phyloP scores from a whole-genome alignment of 2,113 vertebrate genomes.

The Cyanocitta stelleri region DNA sequence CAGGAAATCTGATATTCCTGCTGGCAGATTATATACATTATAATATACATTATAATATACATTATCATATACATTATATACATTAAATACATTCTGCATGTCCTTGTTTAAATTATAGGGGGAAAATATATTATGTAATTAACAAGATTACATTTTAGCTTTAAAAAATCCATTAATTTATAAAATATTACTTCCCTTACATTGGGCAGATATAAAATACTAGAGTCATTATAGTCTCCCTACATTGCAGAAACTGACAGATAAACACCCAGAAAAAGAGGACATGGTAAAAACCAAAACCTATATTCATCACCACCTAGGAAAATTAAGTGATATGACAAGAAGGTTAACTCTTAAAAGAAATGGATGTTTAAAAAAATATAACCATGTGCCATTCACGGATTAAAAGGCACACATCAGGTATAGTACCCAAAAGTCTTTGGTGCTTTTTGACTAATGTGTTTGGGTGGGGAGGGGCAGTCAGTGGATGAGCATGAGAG shows the following conservation, averaged over 20 bases:
- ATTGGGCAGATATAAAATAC: not conserved
- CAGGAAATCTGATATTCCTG: not conserved
- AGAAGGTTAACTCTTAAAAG: not conserved
- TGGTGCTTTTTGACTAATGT: accelerated
- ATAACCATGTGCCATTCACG: not conserved
- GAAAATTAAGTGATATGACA: not conserved
- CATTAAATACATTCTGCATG: not conserved
- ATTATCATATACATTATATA: too few species aligned
- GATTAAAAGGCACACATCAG: not conserved
- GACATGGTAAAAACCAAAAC: not conserved
- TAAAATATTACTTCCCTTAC: not conserved
- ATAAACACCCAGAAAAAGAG: not conserved
- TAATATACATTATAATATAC: not conserved
- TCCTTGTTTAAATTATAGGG: not conserved
- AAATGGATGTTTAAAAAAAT: not conserved
- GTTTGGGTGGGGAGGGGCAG: not conserved
- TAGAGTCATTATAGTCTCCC: not conserved
- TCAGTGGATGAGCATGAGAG: not conserved
- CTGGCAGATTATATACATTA: not conserved
- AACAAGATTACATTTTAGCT: not conserved
- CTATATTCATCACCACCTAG: not conserved
- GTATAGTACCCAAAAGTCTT: not conserved
- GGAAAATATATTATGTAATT: not conserved
- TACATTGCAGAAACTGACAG: not conserved
- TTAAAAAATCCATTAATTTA: not conserved